phyloP scores from a whole-genome alignment of 2,113 vertebrate species.

The Lanius collurio region DNA sequence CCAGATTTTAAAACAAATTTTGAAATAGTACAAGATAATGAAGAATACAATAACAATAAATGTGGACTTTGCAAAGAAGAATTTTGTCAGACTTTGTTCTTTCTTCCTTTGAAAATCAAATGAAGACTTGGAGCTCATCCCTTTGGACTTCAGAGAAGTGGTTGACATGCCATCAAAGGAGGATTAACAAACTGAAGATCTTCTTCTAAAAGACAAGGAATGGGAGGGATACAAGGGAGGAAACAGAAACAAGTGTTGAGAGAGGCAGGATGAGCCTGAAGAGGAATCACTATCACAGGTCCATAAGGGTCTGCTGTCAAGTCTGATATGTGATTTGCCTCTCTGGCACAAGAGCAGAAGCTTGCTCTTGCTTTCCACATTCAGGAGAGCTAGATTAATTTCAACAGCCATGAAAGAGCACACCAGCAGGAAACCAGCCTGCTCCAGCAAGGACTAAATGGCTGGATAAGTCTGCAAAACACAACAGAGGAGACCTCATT shows the following conservation, averaged over 20 bases:
- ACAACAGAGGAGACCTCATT: background rate
- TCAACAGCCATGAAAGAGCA: background rate
- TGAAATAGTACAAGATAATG: background rate
- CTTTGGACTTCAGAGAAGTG: constrained; percentile 18
- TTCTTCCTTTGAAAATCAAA: constrained; percentile 16
- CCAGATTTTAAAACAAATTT: background rate
- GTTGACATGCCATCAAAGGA: background rate
- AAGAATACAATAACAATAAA: background rate
- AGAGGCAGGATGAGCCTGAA: background rate
- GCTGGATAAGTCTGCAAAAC: background rate
- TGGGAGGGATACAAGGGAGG: background rate
- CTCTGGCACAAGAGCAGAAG: background rate
- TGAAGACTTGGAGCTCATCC: background rate
- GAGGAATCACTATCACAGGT: background rate
- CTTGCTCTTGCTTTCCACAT: background rate
- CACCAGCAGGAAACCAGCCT: background rate
- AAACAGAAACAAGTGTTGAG: background rate
- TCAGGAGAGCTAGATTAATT: background rate
- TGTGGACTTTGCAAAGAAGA: background rate
- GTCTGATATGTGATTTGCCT: background rate
- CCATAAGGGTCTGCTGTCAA: background rate
- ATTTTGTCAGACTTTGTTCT: constrained; percentile 16
- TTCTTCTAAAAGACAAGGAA: background rate
- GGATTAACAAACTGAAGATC: background rate
- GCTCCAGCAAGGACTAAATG: background rate